These are phyloP conservation scores for Zygothrica quintamaculata DNA, from an alignment of 2,888 invertebrate species.

Conservation along the genomic window DNA sequence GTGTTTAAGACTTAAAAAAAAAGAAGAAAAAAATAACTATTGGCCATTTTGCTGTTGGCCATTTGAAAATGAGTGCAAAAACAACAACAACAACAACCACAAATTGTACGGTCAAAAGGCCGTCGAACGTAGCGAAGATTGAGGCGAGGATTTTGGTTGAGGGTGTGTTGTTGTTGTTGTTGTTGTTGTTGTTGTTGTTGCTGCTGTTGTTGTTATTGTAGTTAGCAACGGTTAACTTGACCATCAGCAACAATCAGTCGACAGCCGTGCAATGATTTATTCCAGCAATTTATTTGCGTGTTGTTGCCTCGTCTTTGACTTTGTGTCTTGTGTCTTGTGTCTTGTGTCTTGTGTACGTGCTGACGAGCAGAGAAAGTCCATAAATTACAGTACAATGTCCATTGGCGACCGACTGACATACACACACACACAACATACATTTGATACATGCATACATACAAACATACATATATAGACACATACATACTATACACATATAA, in stretches of 20 bases:
- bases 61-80: slow-evolving; percentile 72
- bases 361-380: slow-evolving; percentile 81
- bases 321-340: slow-evolving; percentile 51
- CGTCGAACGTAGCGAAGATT: slow-evolving; percentile 16
- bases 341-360: slow-evolving; percentile 50
- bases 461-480: slow-evolving; percentile 4
- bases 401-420: slow-evolving; percentile 70
- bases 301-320: slow-evolving; percentile 54
- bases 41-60: slow-evolving; percentile 46
- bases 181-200: no score
- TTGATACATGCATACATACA: slow-evolving; percentile 12
- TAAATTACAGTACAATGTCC: slow-evolving; percentile 69
- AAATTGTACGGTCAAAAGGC: slow-evolving; percentile 71
- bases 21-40: no score
- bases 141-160: background rate
- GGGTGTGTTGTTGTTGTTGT: background rate
- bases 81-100: no score
- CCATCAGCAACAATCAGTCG: slow-evolving; percentile 21
- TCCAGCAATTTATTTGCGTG: slow-evolving; percentile 78
- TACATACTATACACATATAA: background rate
- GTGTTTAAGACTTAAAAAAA: no score
- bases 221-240: background rate
- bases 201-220: no score
- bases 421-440: slow-evolving; percentile 47
- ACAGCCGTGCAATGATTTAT: slow-evolving; percentile 77